Evolutionary conservation across 2,113 vertebrate genomes (phyloP), one percentile per base, ranked within the genome.

Genomic region (Candoia aspera): DNA sequence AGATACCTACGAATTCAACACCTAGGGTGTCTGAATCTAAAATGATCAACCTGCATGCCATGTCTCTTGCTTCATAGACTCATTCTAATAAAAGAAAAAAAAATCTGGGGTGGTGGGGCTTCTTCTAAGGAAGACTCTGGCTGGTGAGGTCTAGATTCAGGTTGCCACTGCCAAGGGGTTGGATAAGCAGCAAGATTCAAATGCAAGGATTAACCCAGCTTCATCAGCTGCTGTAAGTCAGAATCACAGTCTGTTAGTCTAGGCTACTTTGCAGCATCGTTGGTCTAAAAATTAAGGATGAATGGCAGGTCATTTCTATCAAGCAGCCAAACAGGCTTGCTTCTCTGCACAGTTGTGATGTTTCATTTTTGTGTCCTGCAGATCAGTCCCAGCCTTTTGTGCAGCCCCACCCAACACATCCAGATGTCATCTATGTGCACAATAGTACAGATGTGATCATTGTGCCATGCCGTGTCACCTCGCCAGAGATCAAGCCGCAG

Each of bases 401-500:
- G 93, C 93, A 97, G 23, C 95, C 95, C 6, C 24, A 93, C 87
- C 0, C 89, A 0, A 62, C 1, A 0, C 2, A 87, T 0, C 92
- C 95, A 0, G 11, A 11, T 19, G 1, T 95, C 1, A 92, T 98
- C 93, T 87, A 33, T 33, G 94, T 96, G 83, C 55, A 93, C 33
- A 95, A 94, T 9, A 10, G 94, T 0, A 96, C 96, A 5, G 95
- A 90, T 24, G 95, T 89, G 0, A 94, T 99, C 0, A 91, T 97
- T 0, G 59, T 99, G 17, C 98, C 99, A 17, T 99, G 99, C 94
- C 95, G 98, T 26, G 98, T 98, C 19, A 97, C 98, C 60, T 98
- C 97, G 0, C 98, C 98, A 79, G 94, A 97, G 33, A 93, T 96
- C 94, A 79, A 3, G 19, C 98, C 98, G 24, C 96, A 90, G 24